Conservation (phyloP, 2,113 vertebrate species). For the Diphyllodes magnificus region DNA sequence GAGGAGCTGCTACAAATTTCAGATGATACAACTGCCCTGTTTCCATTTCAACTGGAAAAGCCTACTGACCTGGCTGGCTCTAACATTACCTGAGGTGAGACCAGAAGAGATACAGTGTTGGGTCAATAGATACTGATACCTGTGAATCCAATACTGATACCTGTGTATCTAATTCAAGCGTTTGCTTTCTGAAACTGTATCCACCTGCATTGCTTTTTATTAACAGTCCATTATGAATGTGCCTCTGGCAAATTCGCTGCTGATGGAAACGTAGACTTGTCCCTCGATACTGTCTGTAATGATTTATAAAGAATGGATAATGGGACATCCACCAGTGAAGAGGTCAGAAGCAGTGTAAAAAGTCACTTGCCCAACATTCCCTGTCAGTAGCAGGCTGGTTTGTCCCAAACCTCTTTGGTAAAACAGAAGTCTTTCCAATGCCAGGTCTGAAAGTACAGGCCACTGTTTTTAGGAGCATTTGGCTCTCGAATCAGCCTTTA, state of each 20-base stretch:
- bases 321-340: fast-evolving
- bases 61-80: conserved; percentile 37
- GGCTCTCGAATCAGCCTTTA: neutral
- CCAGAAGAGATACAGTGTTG: conserved; percentile 47
- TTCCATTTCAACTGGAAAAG: conserved; percentile 54
- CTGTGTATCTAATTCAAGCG: conserved; percentile 48
- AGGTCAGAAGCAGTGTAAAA: neutral
- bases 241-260: neutral
- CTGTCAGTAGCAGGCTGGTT: neutral
- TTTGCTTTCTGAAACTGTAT: conserved; percentile 57
- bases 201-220: conserved; percentile 24
- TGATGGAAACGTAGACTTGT: neutral
- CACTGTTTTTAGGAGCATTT: neutral
- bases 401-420: neutral
- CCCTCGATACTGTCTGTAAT: neutral
- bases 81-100: conserved; percentile 45
- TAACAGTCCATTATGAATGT: neutral
- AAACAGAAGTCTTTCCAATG: neutral
- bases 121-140: conserved; percentile 52
- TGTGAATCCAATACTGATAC: conserved; percentile 47
- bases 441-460: neutral
- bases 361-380: neutral
- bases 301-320: neutral
- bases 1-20: conserved; percentile 40
- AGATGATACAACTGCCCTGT: conserved; percentile 37